phyloP scores from a whole-genome alignment of 2,797 vertebrate species.

The Siniperca scherzeri region DNA sequence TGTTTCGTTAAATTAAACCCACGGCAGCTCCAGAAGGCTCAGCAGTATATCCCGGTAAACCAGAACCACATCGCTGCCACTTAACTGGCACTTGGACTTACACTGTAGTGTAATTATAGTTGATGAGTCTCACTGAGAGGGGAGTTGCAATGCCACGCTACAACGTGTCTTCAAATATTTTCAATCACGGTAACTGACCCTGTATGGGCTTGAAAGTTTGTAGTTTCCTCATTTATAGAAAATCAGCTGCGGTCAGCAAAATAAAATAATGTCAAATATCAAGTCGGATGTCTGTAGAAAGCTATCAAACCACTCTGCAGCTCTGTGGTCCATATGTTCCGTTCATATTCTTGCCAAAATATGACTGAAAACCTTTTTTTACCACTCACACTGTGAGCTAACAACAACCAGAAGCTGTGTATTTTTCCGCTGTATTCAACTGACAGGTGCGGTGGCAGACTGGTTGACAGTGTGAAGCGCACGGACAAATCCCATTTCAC shows the following conservation, averaged over 20 bases:
- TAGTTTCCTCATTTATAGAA: neutral
- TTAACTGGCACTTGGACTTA: neutral
- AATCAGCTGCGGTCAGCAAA: neutral
- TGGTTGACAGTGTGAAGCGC: neutral
- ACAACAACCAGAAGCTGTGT: neutral
- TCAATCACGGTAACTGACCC: neutral
- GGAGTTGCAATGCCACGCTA: neutral
- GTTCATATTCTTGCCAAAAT: neutral
- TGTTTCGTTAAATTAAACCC: slow-evolving; percentile 49
- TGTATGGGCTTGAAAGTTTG: neutral
- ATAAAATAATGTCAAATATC: neutral
- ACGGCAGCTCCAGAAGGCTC: slow-evolving; percentile 22
- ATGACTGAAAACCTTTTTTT: neutral
- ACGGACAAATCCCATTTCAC: neutral
- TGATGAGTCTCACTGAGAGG: slow-evolving; percentile 3
- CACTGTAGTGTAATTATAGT: neutral
- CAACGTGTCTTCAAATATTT: no score
- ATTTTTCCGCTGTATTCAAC: no score
- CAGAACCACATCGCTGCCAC: neutral
- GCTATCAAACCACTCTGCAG: neutral
- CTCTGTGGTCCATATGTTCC: neutral
- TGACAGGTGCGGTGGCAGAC: neutral
- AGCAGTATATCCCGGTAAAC: slow-evolving; percentile 19
- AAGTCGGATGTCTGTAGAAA: neutral
- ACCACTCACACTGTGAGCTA: neutral